Evolutionary conservation across 2,113 vertebrate genomes (phyloP).

Genomic region (Halcyon malimbica): DNA sequence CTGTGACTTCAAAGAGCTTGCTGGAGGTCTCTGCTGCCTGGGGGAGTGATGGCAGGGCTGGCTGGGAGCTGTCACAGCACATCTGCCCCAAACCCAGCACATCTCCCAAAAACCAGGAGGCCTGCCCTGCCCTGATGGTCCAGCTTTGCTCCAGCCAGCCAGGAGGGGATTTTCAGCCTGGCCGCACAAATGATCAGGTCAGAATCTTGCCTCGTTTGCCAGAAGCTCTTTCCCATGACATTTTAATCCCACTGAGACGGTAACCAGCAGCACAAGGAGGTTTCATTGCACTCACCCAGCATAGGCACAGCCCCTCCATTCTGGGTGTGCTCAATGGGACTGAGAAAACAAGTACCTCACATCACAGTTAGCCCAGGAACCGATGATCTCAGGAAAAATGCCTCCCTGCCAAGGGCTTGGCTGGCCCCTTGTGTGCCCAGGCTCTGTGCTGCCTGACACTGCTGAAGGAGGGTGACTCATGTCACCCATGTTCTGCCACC

Average conservation of each 20-base stretch:
- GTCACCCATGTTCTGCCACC: background rate
- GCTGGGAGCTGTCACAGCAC: fast-evolving
- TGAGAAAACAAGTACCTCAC: background rate
- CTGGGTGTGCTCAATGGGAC: fast-evolving
- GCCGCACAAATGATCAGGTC: slow-evolving; percentile 29
- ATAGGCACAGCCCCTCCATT: background rate
- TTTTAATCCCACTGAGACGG: slow-evolving; percentile 58
- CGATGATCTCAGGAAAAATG: background rate
- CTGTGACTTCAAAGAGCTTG: background rate
- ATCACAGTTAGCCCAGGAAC: background rate
- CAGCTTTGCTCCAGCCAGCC: background rate
- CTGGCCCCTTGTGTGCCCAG: background rate
- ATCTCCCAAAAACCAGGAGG: background rate
- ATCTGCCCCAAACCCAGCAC: background rate
- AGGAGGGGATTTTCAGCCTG: slow-evolving; percentile 57
- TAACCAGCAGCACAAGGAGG: background rate
- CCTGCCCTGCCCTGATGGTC: fast-evolving
- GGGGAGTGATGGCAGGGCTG: background rate
- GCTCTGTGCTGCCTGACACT: background rate
- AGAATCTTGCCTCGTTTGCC: background rate
- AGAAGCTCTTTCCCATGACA: slow-evolving; percentile 71
- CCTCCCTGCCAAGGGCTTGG: background rate
- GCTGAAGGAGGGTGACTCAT: background rate
- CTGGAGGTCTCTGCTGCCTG: background rate
- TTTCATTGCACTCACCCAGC: background rate